Evolutionary conservation across 2,888 invertebrate species (phyloP).

Genomic region (Epistrophella euchroma): DNA sequence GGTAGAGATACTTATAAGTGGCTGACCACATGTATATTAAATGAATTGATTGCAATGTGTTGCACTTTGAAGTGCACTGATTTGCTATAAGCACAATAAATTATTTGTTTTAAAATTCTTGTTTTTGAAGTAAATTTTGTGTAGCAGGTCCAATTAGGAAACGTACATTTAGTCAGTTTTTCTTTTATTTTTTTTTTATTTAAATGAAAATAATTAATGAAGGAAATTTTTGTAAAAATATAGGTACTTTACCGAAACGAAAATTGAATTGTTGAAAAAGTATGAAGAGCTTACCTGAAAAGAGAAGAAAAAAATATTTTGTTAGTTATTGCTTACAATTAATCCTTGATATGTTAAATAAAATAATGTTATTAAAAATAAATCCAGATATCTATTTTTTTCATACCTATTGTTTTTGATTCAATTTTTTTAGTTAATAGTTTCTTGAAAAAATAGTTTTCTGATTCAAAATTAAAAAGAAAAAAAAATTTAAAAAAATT

Average conservation of each 20-base stretch:
- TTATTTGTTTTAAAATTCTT: conserved; percentile 16
- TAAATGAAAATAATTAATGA: conserved; percentile 4
- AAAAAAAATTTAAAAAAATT: too few species aligned
- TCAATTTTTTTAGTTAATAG: too few species aligned
- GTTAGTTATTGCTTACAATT: too few species aligned
- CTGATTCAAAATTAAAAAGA: too few species aligned
- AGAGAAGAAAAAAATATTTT: not conserved
- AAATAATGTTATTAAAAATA: too few species aligned
- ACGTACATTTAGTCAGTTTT: not conserved
- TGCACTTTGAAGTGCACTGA: conserved; percentile 46
- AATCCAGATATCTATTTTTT: too few species aligned
- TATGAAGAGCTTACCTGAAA: conserved; percentile 15
- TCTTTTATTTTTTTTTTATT: not conserved
- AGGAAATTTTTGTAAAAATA: not conserved
- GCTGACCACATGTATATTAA: conserved; percentile 38
- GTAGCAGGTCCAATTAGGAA: conserved; percentile 59
- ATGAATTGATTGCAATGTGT: conserved; percentile 24
- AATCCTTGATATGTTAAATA: too few species aligned
- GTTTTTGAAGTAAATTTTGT: conserved; percentile 18
- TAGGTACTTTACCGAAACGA: conserved; percentile 20
- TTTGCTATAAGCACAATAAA: conserved; percentile 34
- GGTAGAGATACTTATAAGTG: conserved; percentile 33
- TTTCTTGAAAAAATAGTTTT: too few species aligned
- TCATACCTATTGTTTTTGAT: too few species aligned
- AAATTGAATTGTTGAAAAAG: not conserved